Percentiles rank a stretch among this genome's conserved stretches.
These are phyloP conservation scores for Thereva nobilitata DNA, from an alignment of 2,888 invertebrate species.

Conservation along the genomic window DNA sequence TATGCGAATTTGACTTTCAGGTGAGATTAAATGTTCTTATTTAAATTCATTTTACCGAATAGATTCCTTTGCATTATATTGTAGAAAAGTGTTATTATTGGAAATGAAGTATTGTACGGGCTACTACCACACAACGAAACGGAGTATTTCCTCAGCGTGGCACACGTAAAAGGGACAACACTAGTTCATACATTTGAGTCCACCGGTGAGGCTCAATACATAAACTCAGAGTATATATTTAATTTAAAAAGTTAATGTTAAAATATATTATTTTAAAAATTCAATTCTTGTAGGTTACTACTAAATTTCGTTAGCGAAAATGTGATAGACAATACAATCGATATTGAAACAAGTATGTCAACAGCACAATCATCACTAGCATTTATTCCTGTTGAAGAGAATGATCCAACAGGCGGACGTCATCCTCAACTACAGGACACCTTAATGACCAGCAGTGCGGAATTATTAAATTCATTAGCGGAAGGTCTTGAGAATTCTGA, in stretches of 20 bases:
- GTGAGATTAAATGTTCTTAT: conserved; percentile 18
- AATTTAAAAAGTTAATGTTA: not conserved
- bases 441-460: conserved; percentile 50
- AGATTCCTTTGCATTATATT: not conserved
- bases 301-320: conserved; percentile 55
- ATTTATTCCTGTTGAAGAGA: conserved; percentile 50
- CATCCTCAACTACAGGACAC: conserved; percentile 54
- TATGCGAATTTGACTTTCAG: conserved; percentile 57
- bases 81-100: conserved; percentile 55
- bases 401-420: conserved; percentile 57
- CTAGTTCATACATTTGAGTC: conserved; percentile 58
- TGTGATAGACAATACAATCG: conserved; percentile 56
- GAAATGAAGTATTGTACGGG: conserved; percentile 56
- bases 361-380: conserved; percentile 50
- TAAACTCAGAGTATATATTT: conserved; percentile 54
- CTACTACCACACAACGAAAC: conserved; percentile 54
- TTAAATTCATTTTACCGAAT: not conserved
- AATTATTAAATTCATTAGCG: conserved; percentile 53
- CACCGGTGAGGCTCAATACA: conserved; percentile 57
- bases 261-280: conserved; percentile 4
- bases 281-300: conserved; percentile 46
- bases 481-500: conserved; percentile 56
- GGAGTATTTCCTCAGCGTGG: conserved; percentile 54
- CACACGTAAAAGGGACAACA: conserved; percentile 56
- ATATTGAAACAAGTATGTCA: conserved; percentile 57